Conservation (phyloP, 64 coral and sea anemone genomes). For the Cladopsammia gracilis region DNA sequence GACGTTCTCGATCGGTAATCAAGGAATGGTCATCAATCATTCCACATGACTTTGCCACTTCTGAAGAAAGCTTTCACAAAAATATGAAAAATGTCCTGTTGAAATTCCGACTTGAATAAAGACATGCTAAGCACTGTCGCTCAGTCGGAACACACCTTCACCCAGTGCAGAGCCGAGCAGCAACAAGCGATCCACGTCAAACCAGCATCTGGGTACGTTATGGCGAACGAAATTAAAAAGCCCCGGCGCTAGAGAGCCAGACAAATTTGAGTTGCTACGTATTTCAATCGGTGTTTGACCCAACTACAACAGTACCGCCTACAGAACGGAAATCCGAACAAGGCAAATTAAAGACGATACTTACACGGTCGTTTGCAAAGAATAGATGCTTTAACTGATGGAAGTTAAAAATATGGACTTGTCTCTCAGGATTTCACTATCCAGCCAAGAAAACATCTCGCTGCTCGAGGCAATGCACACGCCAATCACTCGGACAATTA, state of each 20-base stretch:
- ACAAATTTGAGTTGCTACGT: conserved; percentile 21
- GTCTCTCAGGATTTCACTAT: background rate
- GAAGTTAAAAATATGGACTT: background rate
- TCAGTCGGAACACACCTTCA: conserved; percentile 10
- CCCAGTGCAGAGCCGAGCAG: background rate
- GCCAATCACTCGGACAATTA: conserved; percentile 54
- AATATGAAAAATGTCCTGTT: conserved; percentile 52
- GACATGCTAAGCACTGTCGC: conserved; percentile 16
- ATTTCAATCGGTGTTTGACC: conserved; percentile 30
- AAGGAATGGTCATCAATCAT: conserved; percentile 43
- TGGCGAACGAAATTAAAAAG: background rate
- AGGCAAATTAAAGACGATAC: conserved; percentile 10
- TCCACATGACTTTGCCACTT: conserved; percentile 36
- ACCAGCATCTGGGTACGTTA: background rate
- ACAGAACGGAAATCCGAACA: conserved; percentile 29
- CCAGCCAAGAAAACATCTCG: conserved; percentile 2
- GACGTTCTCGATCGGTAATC: conserved; percentile 9
- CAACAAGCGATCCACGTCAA: background rate
- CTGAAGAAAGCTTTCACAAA: conserved; percentile 37
- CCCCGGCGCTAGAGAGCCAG: background rate
- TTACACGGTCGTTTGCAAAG: background rate
- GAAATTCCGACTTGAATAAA: conserved; percentile 11
- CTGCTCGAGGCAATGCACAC: conserved; percentile 9
- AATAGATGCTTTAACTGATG: background rate
- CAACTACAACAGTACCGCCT: conserved; percentile 17